Conservation (phyloP, 1,140 invertebrate species). For the Drosophila malerkotliana region DNA sequence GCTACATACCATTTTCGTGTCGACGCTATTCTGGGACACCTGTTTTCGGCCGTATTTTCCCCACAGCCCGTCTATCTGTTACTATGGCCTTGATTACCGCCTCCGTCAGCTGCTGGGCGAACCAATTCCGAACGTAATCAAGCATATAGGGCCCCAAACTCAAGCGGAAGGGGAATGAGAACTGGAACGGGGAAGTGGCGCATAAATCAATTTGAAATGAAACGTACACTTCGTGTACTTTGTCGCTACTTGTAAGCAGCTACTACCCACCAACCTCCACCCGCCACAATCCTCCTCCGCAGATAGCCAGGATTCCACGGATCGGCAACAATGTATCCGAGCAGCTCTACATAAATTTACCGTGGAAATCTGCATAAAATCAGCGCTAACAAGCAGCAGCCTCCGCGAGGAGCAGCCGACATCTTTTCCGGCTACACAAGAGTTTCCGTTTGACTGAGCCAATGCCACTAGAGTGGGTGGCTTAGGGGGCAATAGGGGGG, state of each 20-base stretch:
- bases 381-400: conserved; percentile 73
- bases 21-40: conserved; percentile 21
- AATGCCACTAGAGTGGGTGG: neutral
- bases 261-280: neutral
- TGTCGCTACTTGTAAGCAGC: conserved; percentile 48
- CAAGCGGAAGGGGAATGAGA: neutral
- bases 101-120: conserved; percentile 27
- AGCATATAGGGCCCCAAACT: conserved; percentile 34
- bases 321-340: conserved; percentile 67
- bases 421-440: conserved; percentile 65
- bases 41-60: conserved; percentile 15
- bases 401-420: conserved; percentile 53
- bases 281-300: neutral
- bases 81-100: conserved; percentile 36
- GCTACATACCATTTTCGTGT: conserved; percentile 12
- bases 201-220: conserved; percentile 81
- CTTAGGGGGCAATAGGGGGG: neutral
- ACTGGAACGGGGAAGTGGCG: conserved; percentile 17
- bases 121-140: conserved; percentile 60
- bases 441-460: conserved; percentile 52
- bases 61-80: conserved; percentile 7
- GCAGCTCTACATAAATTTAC: conserved; percentile 76
- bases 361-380: conserved; percentile 77
- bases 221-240: conserved; percentile 74
- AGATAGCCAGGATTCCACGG: conserved; percentile 25